phyloP scores from a whole-genome alignment of 2,797 vertebrate genomes.

The Lycodopsis pacificus region DNA sequence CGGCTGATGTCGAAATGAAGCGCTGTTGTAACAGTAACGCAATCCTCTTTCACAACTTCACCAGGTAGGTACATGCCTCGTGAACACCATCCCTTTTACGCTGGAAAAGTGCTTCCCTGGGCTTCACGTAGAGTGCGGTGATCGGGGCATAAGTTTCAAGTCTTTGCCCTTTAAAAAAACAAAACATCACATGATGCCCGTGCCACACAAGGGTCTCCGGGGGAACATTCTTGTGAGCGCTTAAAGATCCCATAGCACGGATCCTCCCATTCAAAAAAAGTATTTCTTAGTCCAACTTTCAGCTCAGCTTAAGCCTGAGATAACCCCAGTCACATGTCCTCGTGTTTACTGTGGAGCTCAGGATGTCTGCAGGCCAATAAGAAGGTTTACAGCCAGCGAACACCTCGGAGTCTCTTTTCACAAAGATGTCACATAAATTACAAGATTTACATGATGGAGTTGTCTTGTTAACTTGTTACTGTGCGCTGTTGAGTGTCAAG shows the following conservation, averaged over 20 bases:
- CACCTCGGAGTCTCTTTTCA: background rate
- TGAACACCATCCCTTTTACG: background rate
- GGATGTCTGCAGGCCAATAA: slow-evolving; percentile 19
- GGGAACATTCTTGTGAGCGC: slow-evolving; percentile 10
- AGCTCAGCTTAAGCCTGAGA: slow-evolving; percentile 49
- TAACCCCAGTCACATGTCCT: slow-evolving; percentile 69
- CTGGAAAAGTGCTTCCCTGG: background rate
- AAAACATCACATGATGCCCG: slow-evolving; percentile 59
- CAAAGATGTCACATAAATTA: background rate
- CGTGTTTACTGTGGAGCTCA: slow-evolving; percentile 48
- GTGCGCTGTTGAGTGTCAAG: background rate
- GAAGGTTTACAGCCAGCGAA: background rate
- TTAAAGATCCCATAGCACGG: slow-evolving; percentile 7
- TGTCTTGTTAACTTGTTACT: background rate
- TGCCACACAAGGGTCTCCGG: background rate
- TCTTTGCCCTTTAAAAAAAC: slow-evolving; percentile 17
- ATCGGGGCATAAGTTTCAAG: slow-evolving; percentile 1
- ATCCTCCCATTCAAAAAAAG: slow-evolving; percentile 22
- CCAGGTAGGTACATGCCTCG: background rate
- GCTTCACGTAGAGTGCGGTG: slow-evolving; percentile 17
- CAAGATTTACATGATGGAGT: background rate
- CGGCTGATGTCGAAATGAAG: slow-evolving; percentile 35
- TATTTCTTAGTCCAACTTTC: slow-evolving; percentile 33
- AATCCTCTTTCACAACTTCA: slow-evolving; percentile 44
- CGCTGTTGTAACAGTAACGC: background rate